Conservation (phyloP, 2,113 vertebrate genomes). For the Burhinus oedicnemus region DNA sequence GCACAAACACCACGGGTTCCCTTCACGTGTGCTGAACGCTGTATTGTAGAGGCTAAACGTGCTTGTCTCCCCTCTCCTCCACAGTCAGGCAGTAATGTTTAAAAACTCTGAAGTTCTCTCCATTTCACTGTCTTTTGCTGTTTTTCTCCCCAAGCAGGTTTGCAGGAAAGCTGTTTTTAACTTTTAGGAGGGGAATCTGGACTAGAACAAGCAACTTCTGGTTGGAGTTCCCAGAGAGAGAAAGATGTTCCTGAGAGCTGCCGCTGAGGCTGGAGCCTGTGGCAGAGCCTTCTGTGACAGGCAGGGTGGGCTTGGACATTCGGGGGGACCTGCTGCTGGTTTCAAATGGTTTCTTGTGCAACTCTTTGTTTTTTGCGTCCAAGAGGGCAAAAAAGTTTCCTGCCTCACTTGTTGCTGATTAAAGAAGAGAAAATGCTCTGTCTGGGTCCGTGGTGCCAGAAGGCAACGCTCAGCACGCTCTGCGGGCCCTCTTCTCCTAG, state of each 20-base stretch:
- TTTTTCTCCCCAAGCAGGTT: not conserved
- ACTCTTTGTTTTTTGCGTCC: not conserved
- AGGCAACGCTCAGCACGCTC: not conserved
- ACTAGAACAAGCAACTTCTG: not conserved
- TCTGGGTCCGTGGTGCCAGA: not conserved
- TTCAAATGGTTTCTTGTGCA: not conserved
- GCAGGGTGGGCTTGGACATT: not conserved
- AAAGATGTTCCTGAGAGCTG: not conserved
- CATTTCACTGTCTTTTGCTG: not conserved
- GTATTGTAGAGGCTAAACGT: not conserved
- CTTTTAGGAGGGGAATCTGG: not conserved
- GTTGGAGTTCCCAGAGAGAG: not conserved
- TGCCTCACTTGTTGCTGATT: not conserved
- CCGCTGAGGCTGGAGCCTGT: rapidly evolving
- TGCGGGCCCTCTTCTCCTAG: not conserved
- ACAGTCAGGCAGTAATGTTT: not conserved
- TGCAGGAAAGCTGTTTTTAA: not conserved
- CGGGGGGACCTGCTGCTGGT: not conserved
- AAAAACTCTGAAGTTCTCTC: not conserved
- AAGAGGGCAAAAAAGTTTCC: not conserved
- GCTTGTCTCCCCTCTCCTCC: not conserved
- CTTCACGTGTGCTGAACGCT: not conserved
- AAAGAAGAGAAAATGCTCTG: not conserved
- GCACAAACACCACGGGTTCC: not conserved
- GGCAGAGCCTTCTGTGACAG: not conserved